Evolutionary conservation across 2,797 vertebrate genomes (phyloP), one percentile per base, ranked within the genome.

Genomic region (Dendrocincla fuliginosa): DNA sequence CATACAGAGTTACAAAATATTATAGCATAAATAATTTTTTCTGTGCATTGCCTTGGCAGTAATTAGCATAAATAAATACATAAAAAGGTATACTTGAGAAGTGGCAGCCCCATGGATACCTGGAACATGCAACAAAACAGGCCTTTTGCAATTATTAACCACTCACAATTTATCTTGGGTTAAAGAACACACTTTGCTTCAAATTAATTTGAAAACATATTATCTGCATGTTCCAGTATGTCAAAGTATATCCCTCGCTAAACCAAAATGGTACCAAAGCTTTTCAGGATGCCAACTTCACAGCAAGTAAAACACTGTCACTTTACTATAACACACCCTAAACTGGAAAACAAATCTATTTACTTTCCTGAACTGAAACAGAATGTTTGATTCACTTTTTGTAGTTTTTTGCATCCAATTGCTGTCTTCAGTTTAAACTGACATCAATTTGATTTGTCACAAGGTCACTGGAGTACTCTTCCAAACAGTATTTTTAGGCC

Each of bases 171-270:
- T 92, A 95, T 90, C 76, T 92, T 61, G 32, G 47, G 87, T 88
- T 95, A 94, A 96, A 93, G 74, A 89, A 84, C 32, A 69, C 53
- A 91, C 90, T 92, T 93, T 95, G 84, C 81, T 55, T 89, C 83
- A 92, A 71, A 81, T 94, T 42, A 94, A 75, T 94, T 93, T 89
- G 75, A 87, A 88, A 89, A 94, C 83, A 55, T 80, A 93, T 76
- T 93, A 95, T 56, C 70, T 91, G 47, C 78, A 82, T n/a, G 44
- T 83, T 84, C 90, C 71, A 79, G 74, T 56, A 89, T 47, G 85
- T 75, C 50, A 63, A 74, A 87, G 50, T 27, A 73, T 53, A 80
- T 55, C 64, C 16, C 23, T 61, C 0, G 0, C 49, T 56, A 76
- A 82, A 71, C 33, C 33, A 76, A 52, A 87, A 71, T 3, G 28